Evolutionary conservation across 2,888 invertebrate genomes (phyloP), one percentile per base, ranked within the genome.

Genomic region (Drosophila stalkeri): DNA sequence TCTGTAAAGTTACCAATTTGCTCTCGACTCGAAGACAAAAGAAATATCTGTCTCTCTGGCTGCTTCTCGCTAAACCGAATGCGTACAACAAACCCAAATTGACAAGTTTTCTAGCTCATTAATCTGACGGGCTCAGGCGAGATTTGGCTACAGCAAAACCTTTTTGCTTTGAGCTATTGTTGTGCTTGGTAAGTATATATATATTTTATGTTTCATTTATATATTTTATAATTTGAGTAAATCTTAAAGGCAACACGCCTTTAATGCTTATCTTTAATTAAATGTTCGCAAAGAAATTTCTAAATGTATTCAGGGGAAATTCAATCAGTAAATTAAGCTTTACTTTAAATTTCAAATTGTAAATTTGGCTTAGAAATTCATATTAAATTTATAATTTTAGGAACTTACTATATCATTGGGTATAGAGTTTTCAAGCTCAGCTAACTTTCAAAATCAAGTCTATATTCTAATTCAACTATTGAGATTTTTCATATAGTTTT

Each of bases 1-100:
- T 54, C 52, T 16, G 52, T 35, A 20, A 20, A 54, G 47, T 46
- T 71, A 52, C 44, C 77, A 72, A 72, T 77, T 47, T 27, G 9
- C 49, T 31, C 16, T 77, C 51, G 49, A 12, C 5, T 77, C 65
- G 60, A 59, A 55, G 57, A 31, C 60, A 59, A 49, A 49, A 18
- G 31, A 31, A 49, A 59, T 27, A 35, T 44, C 46, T 37, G 43
- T 52, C 37, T 35, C 31, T 23, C 12, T 55, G 51, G 23, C 14
- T 55, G 31, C 51, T 20, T 60, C 63, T 47, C 27, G 6, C 47
- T n/a, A 59, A 60, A 20, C 49, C 33, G 27, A 70, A 57, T 59
- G 47, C 33, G 49, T 35, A 37, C 56, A 75, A 56, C 37, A 47
- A 74, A 74, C 56, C 31, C 43, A 35, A 61, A 70, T 64, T 76